A percentile compares a stretch with the other conserved stretches of the same genome.
These are phyloP conservation scores for Erpornis zantholeuca DNA, from an alignment of 2,113 vertebrate species.

Conservation along the genomic window DNA sequence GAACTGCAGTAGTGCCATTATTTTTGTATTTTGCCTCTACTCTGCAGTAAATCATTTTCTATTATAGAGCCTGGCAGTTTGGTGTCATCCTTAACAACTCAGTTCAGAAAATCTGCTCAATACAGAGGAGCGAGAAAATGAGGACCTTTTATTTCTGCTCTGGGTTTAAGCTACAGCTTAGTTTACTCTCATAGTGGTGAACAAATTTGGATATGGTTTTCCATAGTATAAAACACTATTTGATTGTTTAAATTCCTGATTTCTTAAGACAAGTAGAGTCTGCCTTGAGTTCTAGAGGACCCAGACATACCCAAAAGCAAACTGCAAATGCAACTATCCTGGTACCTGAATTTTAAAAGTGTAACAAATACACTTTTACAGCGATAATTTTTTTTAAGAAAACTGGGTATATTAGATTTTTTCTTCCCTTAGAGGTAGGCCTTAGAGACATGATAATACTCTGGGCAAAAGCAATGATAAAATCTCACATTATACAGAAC, in stretches of 20 bases:
- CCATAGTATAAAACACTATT: neutral
- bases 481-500: neutral
- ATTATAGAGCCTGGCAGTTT: neutral
- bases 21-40: neutral
- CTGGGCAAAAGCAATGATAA: neutral
- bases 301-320: neutral
- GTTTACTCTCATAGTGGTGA: neutral
- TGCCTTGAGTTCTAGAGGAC: neutral
- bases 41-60: neutral
- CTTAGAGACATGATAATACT: neutral
- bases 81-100: neutral
- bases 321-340: neutral
- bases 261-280: neutral
- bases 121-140: neutral
- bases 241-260: neutral
- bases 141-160: neutral
- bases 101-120: neutral
- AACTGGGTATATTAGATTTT: rapidly evolving
- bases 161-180: neutral
- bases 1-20: neutral
- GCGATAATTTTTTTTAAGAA: neutral
- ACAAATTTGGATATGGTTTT: neutral
- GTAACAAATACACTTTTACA: neutral
- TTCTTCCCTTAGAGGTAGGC: neutral
- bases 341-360: neutral